phyloP scores from a whole-genome alignment of 2,113 vertebrate species.

The Nothobranchius kuhntae region DNA sequence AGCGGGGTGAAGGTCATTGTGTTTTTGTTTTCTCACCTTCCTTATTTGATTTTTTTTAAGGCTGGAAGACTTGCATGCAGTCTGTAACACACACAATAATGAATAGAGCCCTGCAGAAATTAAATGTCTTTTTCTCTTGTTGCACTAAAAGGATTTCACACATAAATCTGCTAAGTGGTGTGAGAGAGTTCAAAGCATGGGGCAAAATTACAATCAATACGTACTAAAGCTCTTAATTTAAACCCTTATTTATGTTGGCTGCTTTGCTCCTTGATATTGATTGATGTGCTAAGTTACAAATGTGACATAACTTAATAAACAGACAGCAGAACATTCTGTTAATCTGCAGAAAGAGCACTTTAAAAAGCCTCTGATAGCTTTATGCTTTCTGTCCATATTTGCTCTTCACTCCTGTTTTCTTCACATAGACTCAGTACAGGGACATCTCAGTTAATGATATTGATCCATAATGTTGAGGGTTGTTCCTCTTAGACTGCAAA shows the following conservation, averaged over 20 bases:
- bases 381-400: background rate
- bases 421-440: slow-evolving; percentile 13
- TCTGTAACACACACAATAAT: slow-evolving; percentile 25
- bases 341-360: background rate
- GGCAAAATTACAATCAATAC: slow-evolving; percentile 73
- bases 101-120: slow-evolving; percentile 10
- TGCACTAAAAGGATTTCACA: slow-evolving; percentile 39
- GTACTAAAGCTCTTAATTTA: slow-evolving; percentile 70
- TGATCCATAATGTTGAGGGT: slow-evolving; percentile 45
- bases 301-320: slow-evolving; percentile 33
- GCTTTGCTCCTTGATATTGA: slow-evolving; percentile 69
- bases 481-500: slow-evolving; percentile 44
- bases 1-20: slow-evolving; percentile 35
- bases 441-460: slow-evolving; percentile 57
- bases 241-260: slow-evolving; percentile 73
- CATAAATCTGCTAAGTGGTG: slow-evolving; percentile 52
- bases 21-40: slow-evolving; percentile 42
- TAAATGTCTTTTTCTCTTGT: slow-evolving; percentile 32
- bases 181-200: slow-evolving; percentile 61
- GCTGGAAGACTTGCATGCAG: slow-evolving; percentile 33
- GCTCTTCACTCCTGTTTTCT: slow-evolving; percentile 13
- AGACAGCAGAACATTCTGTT: slow-evolving; percentile 11
- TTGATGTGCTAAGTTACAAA: slow-evolving; percentile 51
- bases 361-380: background rate
- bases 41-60: slow-evolving; percentile 35